These are phyloP conservation scores for Atrina japonica DNA, from an alignment of 2,888 invertebrate genomes.

Conservation along the genomic window DNA sequence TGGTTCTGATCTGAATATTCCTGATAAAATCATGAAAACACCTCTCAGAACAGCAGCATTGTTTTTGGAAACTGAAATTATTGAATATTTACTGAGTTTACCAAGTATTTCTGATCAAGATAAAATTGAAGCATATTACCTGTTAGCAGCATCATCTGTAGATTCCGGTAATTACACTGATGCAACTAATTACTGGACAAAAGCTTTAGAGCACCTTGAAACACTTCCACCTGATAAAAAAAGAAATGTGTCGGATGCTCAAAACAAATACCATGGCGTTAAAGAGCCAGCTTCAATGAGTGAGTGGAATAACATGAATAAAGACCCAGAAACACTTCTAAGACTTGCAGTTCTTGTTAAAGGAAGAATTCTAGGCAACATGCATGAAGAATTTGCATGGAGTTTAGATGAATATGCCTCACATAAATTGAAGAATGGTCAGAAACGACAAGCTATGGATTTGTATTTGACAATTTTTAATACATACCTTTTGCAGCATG, in stretches of 20 bases:
- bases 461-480: too few relatives aligned
- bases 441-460: not conserved
- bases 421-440: not conserved
- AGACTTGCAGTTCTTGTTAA: constrained; percentile 20
- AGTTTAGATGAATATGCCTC: constrained; percentile 11
- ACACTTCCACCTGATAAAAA: constrained; percentile 11
- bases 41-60: constrained; percentile 19
- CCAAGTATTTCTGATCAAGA: constrained; percentile 6
- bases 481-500: not conserved
- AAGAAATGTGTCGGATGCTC: not conserved
- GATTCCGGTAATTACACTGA: constrained; percentile 12
- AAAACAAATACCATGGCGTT: too few relatives aligned
- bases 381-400: constrained; percentile 16
- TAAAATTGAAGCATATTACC: constrained; percentile 21
- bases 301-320: not conserved
- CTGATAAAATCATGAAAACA: constrained; percentile 14
- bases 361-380: constrained; percentile 10
- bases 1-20: constrained; percentile 15
- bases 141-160: constrained; percentile 16
- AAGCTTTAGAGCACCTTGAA: not conserved
- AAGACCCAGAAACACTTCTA: not conserved
- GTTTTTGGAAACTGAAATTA: constrained; percentile 1
- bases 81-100: constrained; percentile 3
- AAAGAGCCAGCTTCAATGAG: too few relatives aligned
- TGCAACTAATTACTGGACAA: not conserved